Evolutionary conservation across 2,888 invertebrate genomes (phyloP), one percentile per base, ranked within the genome.

Genomic region (Eudemis profundana): DNA sequence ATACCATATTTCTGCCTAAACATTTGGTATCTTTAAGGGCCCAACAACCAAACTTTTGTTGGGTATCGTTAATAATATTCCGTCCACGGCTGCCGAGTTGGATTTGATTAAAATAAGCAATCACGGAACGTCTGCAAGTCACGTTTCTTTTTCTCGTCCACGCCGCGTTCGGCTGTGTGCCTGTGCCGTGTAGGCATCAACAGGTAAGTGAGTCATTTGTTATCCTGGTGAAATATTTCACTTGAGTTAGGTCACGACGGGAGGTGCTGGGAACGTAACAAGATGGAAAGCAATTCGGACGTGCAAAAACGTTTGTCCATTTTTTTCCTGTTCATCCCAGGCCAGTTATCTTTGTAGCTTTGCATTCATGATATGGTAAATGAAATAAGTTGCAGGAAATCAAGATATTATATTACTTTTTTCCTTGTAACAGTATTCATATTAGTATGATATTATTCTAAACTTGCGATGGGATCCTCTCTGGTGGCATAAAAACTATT

Each of bases 121-220:
- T 75, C 78, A 76, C 78, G 72, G 75, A 70, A 72, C 73, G 69
- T 69, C 81, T 75, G 77, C 79, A 74, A 81, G 82, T 85, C 84
- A 85, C 84, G 84, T 82, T 72, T 70, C 70, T 73, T 69, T 75
- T 69, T 67, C 74, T 71, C 72, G 71, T 57, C 74, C 74, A 68
- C 70, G 70, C 70, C 74, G 38, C n/a, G 7, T 10, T 23, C 15
- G 51, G 36, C 62, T 27, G 51, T 50, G 21, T 53, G 38, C 68
- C 72, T 50, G 21, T 53, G 38, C 68, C 72, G 74, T 72, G 78
- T 75, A 74, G 77, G 79, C 79, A 85, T 88, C 88, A 88, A 88
- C 88, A 88, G 87, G 89, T 88, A 88, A 87, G 84, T 84, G 86
- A 87, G 84, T 82, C 86, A 85, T 88, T 88, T 87, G 82, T 88